Conservation (phyloP, 2,888 invertebrate genomes). For the Isotomurus palustris region DNA sequence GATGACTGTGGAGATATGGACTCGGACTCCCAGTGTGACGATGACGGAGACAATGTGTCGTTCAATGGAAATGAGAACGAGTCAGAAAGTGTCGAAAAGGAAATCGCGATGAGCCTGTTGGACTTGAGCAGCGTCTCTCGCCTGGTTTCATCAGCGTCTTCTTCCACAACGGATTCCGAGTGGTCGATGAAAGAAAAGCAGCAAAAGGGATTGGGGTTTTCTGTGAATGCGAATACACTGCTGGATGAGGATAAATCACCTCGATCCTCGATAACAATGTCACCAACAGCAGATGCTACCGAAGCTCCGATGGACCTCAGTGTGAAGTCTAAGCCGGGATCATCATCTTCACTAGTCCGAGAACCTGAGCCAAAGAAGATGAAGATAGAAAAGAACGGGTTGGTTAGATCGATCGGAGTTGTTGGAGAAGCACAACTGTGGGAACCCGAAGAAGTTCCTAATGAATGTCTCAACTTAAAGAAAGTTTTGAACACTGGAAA, state of each 20-base stretch:
- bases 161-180: conserved; percentile 21
- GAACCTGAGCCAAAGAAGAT: conserved; percentile 20
- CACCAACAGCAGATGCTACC: not conserved
- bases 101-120: conserved; percentile 76
- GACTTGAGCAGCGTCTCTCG: conserved; percentile 56
- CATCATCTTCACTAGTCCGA: not conserved
- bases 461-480: conserved; percentile 39
- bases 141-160: conserved; percentile 11
- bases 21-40: conserved; percentile 46
- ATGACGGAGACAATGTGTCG: conserved; percentile 47
- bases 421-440: conserved; percentile 42
- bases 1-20: conserved; percentile 50
- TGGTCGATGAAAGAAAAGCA: conserved; percentile 9
- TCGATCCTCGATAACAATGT: too few species aligned
- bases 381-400: conserved; percentile 35
- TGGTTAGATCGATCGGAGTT: conserved; percentile 31
- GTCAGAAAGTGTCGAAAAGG: conserved; percentile 60
- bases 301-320: conserved; percentile 44
- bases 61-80: conserved; percentile 46
- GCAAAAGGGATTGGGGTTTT: conserved; percentile 4
- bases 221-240: conserved; percentile 14
- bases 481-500: conserved; percentile 33
- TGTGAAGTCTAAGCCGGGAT: conserved; percentile 19
- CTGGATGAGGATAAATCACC: conserved; percentile 3
- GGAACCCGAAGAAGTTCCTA: conserved; percentile 36